phyloP scores from a whole-genome alignment of 2,797 vertebrate genomes.

The Taenioides sp. region DNA sequence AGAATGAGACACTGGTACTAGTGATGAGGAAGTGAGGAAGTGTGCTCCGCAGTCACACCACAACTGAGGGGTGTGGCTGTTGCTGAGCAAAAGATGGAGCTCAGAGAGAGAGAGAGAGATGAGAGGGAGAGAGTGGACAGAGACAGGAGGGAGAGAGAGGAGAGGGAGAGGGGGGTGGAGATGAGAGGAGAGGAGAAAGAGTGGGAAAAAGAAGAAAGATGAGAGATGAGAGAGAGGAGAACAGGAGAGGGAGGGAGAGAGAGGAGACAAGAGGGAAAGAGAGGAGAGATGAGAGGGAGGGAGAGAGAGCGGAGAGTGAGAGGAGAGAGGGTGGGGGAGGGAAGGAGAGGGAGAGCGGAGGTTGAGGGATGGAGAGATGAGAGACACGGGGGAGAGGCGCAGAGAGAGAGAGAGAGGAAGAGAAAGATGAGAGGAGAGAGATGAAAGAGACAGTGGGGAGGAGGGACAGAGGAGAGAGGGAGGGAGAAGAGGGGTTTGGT shows the following conservation, averaged over 20 bases:
- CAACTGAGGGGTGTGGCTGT: conserved; percentile 68
- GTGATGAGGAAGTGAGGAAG: not conserved
- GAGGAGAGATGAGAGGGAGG: too few relatives aligned
- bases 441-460: too few relatives aligned
- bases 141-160: too few relatives aligned
- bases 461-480: not conserved
- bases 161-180: too few relatives aligned
- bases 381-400: not conserved
- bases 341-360: not conserved
- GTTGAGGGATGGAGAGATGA: conserved; percentile 23
- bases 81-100: conserved; percentile 49
- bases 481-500: too few relatives aligned
- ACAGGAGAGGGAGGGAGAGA: not conserved
- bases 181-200: too few relatives aligned
- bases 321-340: not conserved
- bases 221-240: not conserved
- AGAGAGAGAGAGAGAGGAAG: not conserved
- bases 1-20: not conserved
- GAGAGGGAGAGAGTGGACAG: not conserved
- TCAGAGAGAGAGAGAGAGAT: not conserved
- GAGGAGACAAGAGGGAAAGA: not conserved
- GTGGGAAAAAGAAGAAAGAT: too few relatives aligned
- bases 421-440: too few relatives aligned
- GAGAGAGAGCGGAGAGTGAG: not conserved
- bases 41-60: conserved; percentile 19